A percentile compares a stretch with the other conserved stretches of the same genome.
Evolutionary conservation across 1,140 invertebrate species (phyloP).

Genomic region (Solenopsis fugax): DNA sequence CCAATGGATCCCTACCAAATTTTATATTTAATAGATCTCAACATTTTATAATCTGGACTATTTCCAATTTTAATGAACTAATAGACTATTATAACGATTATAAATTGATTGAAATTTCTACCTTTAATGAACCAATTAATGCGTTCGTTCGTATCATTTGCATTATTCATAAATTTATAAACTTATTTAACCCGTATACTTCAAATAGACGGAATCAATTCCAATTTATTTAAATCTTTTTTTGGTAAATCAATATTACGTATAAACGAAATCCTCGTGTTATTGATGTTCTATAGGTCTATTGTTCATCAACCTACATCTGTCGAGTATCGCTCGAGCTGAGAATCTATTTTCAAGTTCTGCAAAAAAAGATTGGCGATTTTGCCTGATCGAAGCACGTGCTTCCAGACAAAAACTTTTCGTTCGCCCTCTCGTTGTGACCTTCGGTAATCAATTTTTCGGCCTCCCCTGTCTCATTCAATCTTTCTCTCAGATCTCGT

Average conservation of each 20-base stretch:
- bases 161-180: constrained; percentile 3
- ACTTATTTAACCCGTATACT: neutral
- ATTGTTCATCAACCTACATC: constrained; percentile 21
- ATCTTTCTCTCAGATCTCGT: neutral
- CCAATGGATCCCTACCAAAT: neutral
- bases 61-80: neutral
- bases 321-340: neutral
- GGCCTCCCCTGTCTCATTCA: neutral
- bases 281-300: neutral
- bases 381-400: neutral
- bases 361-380: neutral
- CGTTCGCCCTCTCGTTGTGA: neutral
- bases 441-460: constrained; percentile 7
- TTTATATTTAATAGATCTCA: neutral
- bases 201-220: neutral
- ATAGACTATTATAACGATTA: neutral
- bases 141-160: neutral
- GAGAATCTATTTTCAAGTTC: constrained; percentile 21
- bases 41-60: neutral
- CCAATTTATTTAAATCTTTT: neutral
- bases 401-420: constrained; percentile 9
- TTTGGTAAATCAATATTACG: neutral
- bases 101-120: too few relatives aligned
- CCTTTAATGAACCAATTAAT: neutral
- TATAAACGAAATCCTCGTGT: neutral